Evolutionary conservation across 1,140 invertebrate species (phyloP).

Genomic region (Cataglyphis hispanica): DNA sequence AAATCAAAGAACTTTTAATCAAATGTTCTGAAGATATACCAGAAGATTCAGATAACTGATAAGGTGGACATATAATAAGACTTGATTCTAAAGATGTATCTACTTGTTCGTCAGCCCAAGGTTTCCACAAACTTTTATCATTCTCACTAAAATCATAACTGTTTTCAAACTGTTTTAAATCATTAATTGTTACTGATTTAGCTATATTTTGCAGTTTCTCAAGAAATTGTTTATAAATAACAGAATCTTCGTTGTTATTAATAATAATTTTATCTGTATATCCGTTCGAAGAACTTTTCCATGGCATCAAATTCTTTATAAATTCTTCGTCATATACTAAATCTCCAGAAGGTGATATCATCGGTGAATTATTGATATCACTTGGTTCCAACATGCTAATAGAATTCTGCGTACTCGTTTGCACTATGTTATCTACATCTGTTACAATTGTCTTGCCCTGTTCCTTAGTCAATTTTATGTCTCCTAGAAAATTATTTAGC

Average conservation of each 20-base stretch:
- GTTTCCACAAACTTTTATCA: neutral
- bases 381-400: neutral
- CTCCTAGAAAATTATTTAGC: constrained; percentile 18
- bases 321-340: neutral
- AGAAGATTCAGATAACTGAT: neutral
- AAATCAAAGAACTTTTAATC: neutral
- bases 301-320: neutral
- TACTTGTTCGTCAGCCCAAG: neutral
- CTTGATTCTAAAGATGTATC: neutral
- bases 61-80: neutral
- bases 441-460: neutral
- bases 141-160: neutral
- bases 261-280: neutral
- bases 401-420: neutral
- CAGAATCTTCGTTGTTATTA: neutral
- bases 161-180: neutral
- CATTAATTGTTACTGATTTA: neutral
- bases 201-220: neutral
- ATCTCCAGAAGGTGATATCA: neutral
- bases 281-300: neutral
- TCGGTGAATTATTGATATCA: neutral
- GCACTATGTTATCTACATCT: neutral
- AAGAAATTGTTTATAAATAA: neutral
- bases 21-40: neutral
- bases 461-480: neutral